Evolutionary conservation across 2,888 invertebrate species (phyloP).

Genomic region (Drosophila sordidula): DNA sequence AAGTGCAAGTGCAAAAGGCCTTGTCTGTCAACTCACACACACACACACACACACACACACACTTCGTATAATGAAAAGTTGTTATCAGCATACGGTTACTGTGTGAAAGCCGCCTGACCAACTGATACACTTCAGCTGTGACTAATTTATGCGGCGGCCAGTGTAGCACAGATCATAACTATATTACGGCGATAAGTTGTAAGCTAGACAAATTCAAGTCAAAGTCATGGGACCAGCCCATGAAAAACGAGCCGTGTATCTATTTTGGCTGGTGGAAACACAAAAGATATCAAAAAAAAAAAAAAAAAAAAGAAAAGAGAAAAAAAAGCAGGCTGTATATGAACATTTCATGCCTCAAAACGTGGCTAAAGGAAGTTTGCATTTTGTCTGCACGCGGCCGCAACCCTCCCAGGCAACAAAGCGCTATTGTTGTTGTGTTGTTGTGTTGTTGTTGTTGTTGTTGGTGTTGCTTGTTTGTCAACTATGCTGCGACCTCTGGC

Average conservation of each 20-base stretch:
- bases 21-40: slow-evolving; percentile 33
- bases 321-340: slow-evolving; percentile 25
- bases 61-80: slow-evolving; percentile 12
- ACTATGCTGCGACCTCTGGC: slow-evolving; percentile 69
- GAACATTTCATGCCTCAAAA: slow-evolving; percentile 58
- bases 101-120: slow-evolving; percentile 18
- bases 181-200: slow-evolving; percentile 64
- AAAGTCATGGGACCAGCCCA: slow-evolving; percentile 58
- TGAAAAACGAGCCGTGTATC: slow-evolving; percentile 43
- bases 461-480: slow-evolving; percentile 85
- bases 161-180: slow-evolving; percentile 71
- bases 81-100: slow-evolving; percentile 63
- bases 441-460: slow-evolving; percentile 45
- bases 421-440: background rate
- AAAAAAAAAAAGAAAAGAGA: slow-evolving; percentile 4
- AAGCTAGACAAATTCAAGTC: slow-evolving; percentile 70
- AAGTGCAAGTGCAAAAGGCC: slow-evolving; percentile 31
- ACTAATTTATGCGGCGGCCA: slow-evolving; percentile 68
- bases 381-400: slow-evolving; percentile 66
- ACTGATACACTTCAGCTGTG: slow-evolving; percentile 55
- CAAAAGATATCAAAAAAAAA: slow-evolving; percentile 15
- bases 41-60: background rate
- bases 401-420: slow-evolving; percentile 57
- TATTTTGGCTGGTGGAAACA: background rate
- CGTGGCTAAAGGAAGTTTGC: slow-evolving; percentile 68